Evolutionary conservation across 1,140 invertebrate species (phyloP).

Genomic region (Triops cancriformis): DNA sequence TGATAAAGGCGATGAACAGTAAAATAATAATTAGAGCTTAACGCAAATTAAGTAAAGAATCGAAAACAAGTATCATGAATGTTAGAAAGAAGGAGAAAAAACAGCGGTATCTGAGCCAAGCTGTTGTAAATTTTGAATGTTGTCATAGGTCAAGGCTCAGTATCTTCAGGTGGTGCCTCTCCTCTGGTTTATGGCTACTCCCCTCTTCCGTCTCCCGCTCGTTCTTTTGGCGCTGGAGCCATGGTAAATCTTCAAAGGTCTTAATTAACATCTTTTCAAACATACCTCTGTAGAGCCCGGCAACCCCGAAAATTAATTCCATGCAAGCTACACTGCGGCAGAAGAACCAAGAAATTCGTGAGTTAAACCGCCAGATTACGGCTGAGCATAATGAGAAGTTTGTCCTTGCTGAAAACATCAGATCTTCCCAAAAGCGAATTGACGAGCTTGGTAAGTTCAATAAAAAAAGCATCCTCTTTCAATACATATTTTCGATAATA

Average conservation of each 20-base stretch:
- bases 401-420: neutral
- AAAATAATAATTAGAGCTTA: no score
- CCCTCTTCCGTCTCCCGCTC: neutral
- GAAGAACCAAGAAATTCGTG: neutral
- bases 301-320: neutral
- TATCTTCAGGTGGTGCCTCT: neutral
- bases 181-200: neutral
- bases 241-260: neutral
- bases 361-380: neutral
- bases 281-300: neutral
- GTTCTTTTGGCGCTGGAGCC: neutral
- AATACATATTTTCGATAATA: neutral
- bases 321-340: neutral
- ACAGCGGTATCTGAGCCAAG: no score
- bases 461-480: neutral
- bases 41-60: no score
- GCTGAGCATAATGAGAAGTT: neutral
- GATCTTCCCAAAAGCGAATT: neutral
- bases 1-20: no score
- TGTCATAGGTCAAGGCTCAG: neutral
- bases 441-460: neutral
- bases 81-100: no score
- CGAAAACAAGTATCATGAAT: no score
- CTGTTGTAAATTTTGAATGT: neutral
- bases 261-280: neutral